Base-by-base conservation (phyloP, 2,113 vertebrate species). In the Lepisosteus oculatus region DNA sequence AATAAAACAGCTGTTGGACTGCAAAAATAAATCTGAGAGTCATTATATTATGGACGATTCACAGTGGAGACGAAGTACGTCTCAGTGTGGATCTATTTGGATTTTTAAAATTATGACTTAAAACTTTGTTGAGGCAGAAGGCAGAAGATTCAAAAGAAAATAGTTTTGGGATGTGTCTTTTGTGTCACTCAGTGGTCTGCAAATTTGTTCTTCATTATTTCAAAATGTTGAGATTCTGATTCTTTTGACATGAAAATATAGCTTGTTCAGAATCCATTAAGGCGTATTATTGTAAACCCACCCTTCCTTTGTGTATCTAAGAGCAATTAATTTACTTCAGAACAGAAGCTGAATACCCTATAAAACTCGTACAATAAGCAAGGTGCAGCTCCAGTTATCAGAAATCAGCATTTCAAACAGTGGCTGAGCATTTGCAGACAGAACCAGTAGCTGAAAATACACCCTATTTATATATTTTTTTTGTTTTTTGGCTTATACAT, bases 351-450 rank as follows among this genome's bases (percentile, higher is more conserved):
- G 14, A 47, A 47, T 4, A 43, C 43, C 8, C 8, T 54, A 8
- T 55, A 11, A 54, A 7, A 15, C n/a, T 15, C 2, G 15, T 8
- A 8, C 11, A 44, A 45, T 44, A 43, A 44, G 17, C 14, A 1
- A 8, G 7, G 47, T 54, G 17, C 47, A 41, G 66, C 29, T 8
- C 54, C 47, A 54, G 66, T 4, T 17, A 55, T 67, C 66, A 7
- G 45, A 54, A 55, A 43, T 51, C n/a, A 6, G 45, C 29, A 15
- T 45, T 67, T 67, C 45, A 17, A 15, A 72, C 29, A 42, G 29
- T 72, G 64, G 54, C 47, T 44, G 14, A 43, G 43, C 62, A 65
- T 51, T 8, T 29, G 55, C 63, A 45, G 70, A 42, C 15, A 56
- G 42, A 41, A 12, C 29, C 14, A 41, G 54, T 41, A 44, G n/a